Conservation (phyloP, 2,888 invertebrate genomes). For the Oasisia sp. region DNA sequence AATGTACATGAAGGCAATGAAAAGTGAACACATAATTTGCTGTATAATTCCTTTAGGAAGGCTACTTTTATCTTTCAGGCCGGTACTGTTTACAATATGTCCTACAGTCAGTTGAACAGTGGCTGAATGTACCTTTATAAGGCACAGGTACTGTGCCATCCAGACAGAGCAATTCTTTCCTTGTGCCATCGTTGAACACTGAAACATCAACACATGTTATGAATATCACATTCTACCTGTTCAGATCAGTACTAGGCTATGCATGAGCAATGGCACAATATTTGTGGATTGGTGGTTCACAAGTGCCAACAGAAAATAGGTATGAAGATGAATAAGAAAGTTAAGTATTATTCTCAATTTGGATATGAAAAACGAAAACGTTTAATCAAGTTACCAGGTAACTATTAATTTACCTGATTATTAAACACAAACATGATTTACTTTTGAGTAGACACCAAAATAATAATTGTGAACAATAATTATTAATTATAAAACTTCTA, state of each 20-base stretch:
- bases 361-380: no score
- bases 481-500: no score
- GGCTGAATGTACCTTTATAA: constrained; percentile 78
- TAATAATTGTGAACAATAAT: no score
- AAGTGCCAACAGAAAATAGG: background rate
- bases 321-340: background rate
- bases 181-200: constrained; percentile 90
- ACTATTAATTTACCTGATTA: background rate
- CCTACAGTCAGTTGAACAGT: no score
- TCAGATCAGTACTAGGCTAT: no score
- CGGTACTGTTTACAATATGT: no score
- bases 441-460: no score
- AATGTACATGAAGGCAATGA: no score
- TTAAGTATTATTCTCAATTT: background rate
- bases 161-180: constrained; percentile 83
- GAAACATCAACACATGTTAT: constrained; percentile 44
- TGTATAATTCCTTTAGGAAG: no score
- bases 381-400: background rate
- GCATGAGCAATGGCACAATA: background rate
- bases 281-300: background rate
- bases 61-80: no score
- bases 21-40: no score
- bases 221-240: background rate
- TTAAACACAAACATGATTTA: no score
- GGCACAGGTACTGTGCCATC: constrained; percentile 92